Percentiles rank a stretch among this genome's conserved stretches.
Evolutionary conservation across 2,113 vertebrate species (phyloP).

Genomic region (Cariama cristata): DNA sequence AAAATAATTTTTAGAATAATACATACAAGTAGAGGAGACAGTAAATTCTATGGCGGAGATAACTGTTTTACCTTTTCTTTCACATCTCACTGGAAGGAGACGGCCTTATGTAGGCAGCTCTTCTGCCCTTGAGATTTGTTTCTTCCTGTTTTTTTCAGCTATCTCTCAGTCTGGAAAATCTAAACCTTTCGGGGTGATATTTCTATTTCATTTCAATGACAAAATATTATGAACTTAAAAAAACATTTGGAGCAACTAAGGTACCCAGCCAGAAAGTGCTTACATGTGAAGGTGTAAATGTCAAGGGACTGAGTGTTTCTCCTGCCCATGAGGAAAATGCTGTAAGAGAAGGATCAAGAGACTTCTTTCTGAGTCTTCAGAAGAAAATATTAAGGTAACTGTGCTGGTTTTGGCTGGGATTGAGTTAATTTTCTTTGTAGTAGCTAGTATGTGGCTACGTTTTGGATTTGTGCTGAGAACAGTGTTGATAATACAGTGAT

Average conservation of each 20-base stretch:
- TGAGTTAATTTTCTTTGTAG: not conserved
- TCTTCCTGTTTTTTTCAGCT: not conserved
- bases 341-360: not conserved
- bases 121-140: not conserved
- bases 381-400: not conserved
- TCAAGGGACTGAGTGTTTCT: not conserved
- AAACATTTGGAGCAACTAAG: not conserved
- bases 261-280: not conserved
- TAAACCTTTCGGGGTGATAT: not conserved
- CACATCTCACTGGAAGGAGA: not conserved
- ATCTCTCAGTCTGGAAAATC: not conserved
- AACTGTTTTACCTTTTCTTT: not conserved
- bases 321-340: not conserved
- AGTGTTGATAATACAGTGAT: not conserved
- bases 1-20: not conserved
- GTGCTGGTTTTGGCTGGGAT: not conserved
- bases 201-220: not conserved
- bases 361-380: not conserved
- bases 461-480: not conserved
- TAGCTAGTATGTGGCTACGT: not conserved
- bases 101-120: not conserved
- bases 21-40: not conserved
- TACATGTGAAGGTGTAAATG: not conserved
- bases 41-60: not conserved
- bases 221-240: not conserved